Base-by-base conservation (phyloP, 2,113 vertebrate species). In the Lagopus leucura region DNA sequence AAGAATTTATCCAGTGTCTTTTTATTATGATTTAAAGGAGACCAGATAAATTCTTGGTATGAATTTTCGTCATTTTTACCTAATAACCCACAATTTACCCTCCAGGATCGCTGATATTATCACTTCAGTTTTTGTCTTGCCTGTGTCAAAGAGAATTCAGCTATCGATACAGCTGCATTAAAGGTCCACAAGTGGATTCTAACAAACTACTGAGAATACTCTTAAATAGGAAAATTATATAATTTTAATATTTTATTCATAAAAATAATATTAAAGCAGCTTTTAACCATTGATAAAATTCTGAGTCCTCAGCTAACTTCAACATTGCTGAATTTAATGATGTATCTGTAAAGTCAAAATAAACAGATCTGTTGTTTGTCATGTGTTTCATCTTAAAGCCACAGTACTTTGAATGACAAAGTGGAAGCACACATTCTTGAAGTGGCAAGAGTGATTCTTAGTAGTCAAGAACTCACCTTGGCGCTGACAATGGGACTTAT, bases 161-260 rank as follows among this genome's bases (percentile, higher is more conserved):
- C 96, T 91, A 96, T 92, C 84, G 50, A 45, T 76, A 69, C 8
- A 77, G 17, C 21, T 82, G 55, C 73, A 82, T 96, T 90, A 92
- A 96, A 84, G 72, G 28, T 18, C 77, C 75, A 80, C 22, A 92
- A 85, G 79, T 93, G 67, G 58, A 93, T 54, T 95, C 60, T 83
- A 83, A 85, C 21, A 96, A 96, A 93, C 71, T 90, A 92, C 93
- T 95, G 76, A 97, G 78, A 95, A 93, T 70, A 95, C 85, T 92
- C 79, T 83, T 81, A 87, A 92, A 85, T 63, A 70, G 76, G 71
- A 96, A 86, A 95, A 86, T 92, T 45, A 86, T 38, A 85, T 82
- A 5, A 95, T 89, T 94, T 96, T 95, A 96, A 92, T 36, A 72
- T 93, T 96, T 95, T 81, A 92, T 93, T 97, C n/a, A 82, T 92